Base-by-base conservation (phyloP, 2,888 invertebrate species). In the Campoplex capitator region DNA sequence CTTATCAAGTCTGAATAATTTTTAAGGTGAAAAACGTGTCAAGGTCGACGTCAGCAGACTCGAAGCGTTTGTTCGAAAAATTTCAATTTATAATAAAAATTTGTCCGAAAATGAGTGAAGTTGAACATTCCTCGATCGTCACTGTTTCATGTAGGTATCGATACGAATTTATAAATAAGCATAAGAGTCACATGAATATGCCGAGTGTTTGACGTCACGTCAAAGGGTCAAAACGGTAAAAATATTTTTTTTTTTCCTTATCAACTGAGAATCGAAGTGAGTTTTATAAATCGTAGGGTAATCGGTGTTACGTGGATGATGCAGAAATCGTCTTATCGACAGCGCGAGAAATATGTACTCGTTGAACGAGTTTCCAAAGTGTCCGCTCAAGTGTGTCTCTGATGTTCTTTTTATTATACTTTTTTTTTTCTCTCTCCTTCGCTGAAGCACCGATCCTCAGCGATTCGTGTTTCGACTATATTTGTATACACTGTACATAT, bases 251-350 rank as follows among this genome's bases (percentile, higher is more conserved):
- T n/a, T n/a, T 68, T 62, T 48, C 48, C 6, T 81, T 82, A 75
- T 68, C 82, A 42, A 56, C 67, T 6, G 74, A 68, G 67, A 45
- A 42, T 11, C 9, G 13, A 13, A 51, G 9, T n/a, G 8, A 35
- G 68, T 16, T 28, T 28, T 13, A 65, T 16, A 32, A 58, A 76
- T 76, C 76, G 3, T 58, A 45, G 51, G 76, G 76, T 83, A 75
- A 76, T 70, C 28, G 54, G 28, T 13, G 67, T 51, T 3, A 23
- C 11, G 68, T 13, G 45, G 3, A 54, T 35, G 18, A 54, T 28
- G 84, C 70, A 82, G 84, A 75, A 78, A 78, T 82, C 75, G 74
- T 75, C 68, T 84, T 84, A 87, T 65, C 87, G 84, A 75, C 84
- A 11, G 84, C 45, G 56, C 74, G 68, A 62, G 70, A 70, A 65